Evolutionary conservation across 2,888 invertebrate species (phyloP), one percentile per base, ranked within the genome.

Genomic region (Willowsia nigromaculata): DNA sequence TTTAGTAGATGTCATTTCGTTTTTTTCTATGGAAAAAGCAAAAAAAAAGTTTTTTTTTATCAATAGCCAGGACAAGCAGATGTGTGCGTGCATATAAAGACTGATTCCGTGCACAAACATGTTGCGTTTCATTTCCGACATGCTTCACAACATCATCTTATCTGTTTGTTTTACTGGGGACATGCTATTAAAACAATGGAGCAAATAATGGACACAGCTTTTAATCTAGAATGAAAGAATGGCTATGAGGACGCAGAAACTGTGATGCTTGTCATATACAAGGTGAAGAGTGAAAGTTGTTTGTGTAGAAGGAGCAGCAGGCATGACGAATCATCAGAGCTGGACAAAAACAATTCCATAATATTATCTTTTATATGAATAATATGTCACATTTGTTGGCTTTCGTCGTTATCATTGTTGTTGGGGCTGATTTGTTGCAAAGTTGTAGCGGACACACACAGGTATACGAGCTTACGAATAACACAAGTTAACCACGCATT

Each of bases 331-430:
- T 40, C 40, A 43, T 43, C 25, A 43, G 22, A 22, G 68, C 47
- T 3, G 27, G 11, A 22, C 6, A 74, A 74, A 9, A 22, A 9
- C 68, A 18, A 27, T 47, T 25, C 47, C 47, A 74, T 74, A 47
- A 74, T 74, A 74, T 74, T 74, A 74, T 47, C 74, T 74, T 43
- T 47, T 74, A 47, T 47, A 74, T 74, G 74, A 47, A 74, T 74
- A 74, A 74, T 47, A 50, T 47, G 43, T 74, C 74, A 74, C 74
- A 74, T 43, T 74, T n/a, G n/a, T n/a, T 47, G 74, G 25, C 30
- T 74, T 74, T 27, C 47, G 15, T 47, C 43, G 71, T 40, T 71
- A 71, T 71, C 43, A 25, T 43, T 71, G 4, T 43, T 71, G 71
- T 71, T 71, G 47, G 47, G 47, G 65, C 37, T 65, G 65, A 37